Evolutionary conservation across 2,888 invertebrate species (phyloP).

Genomic region (Perizoma flavofasciatum): DNA sequence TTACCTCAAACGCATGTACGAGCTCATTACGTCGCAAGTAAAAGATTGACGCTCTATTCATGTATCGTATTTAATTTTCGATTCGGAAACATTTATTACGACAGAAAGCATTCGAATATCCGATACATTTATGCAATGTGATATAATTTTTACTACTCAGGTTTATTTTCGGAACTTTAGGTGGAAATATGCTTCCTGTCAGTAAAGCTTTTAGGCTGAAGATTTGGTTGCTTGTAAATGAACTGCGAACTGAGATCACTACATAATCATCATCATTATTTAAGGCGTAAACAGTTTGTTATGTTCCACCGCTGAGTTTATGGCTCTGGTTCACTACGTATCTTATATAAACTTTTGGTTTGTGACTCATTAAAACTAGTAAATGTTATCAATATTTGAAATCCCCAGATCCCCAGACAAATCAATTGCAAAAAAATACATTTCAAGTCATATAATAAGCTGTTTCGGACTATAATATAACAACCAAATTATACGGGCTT

Average conservation of each 20-base stretch:
- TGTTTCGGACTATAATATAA: too few species aligned
- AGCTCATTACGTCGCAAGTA: not conserved
- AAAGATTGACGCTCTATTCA: conserved; percentile 53
- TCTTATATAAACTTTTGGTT: too few species aligned
- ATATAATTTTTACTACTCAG: conserved; percentile 42
- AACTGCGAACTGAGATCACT: conserved; percentile 14
- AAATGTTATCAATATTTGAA: too few species aligned
- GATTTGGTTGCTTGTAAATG: conserved; percentile 10
- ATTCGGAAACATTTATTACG: conserved; percentile 49
- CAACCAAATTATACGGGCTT: too few species aligned
- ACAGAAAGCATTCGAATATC: conserved; percentile 37
- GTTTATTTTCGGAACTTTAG: conserved; percentile 39
- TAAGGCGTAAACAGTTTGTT: not conserved
- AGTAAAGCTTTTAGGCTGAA: conserved; percentile 33
- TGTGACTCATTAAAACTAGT: too few species aligned
- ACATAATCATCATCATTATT: conserved; percentile 11
- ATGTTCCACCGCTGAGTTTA: not conserved
- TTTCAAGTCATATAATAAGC: too few species aligned
- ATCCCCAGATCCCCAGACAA: too few species aligned
- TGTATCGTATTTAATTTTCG: conserved; percentile 51
- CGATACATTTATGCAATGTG: conserved; percentile 43
- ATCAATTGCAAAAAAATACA: too few species aligned
- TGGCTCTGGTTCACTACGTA: too few species aligned
- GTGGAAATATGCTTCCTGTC: conserved; percentile 55
- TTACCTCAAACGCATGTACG: too few species aligned